These are phyloP conservation scores for Connochaetes taurinus DNA, from an alignment of 2,113 vertebrate species.

Conservation along the genomic window DNA sequence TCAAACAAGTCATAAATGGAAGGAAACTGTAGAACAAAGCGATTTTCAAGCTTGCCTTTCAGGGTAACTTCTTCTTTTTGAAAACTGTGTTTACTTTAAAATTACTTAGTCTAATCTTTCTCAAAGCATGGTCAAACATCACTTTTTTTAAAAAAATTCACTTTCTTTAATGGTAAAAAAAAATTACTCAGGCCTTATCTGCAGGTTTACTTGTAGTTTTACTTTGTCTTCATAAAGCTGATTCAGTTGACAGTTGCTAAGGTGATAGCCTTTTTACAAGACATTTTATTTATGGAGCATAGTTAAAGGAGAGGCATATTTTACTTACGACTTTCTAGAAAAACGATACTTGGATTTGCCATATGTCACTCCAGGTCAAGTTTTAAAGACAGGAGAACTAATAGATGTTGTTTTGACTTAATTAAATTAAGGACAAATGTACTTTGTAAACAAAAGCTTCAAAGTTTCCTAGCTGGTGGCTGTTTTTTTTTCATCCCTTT, in stretches of 20 bases:
- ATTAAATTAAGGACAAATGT: conserved; percentile 44
- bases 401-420: conserved; percentile 28
- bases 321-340: conserved; percentile 18
- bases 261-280: conserved; percentile 38
- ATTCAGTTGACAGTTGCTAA: conserved; percentile 26
- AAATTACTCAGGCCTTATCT: not conserved
- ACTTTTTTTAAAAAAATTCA: not conserved
- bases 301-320: not conserved
- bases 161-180: conserved; percentile 3
- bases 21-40: conserved; percentile 18
- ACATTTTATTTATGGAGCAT: conserved; percentile 23
- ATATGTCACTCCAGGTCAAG: conserved; percentile 21
- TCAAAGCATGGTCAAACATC: not conserved
- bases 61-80: not conserved
- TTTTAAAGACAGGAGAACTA: conserved; percentile 35
- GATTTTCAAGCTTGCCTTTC: not conserved
- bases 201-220: not conserved
- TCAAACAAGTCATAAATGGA: conserved; percentile 50
- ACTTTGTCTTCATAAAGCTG: not conserved
- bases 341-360: conserved; percentile 7
- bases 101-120: conserved; percentile 24
- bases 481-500: not conserved
- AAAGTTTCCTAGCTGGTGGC: not conserved
- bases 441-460: conserved; percentile 2
- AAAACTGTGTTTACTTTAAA: not conserved